Evolutionary conservation across 1,140 invertebrate genomes (phyloP).

Genomic region (Tribolium madens): DNA sequence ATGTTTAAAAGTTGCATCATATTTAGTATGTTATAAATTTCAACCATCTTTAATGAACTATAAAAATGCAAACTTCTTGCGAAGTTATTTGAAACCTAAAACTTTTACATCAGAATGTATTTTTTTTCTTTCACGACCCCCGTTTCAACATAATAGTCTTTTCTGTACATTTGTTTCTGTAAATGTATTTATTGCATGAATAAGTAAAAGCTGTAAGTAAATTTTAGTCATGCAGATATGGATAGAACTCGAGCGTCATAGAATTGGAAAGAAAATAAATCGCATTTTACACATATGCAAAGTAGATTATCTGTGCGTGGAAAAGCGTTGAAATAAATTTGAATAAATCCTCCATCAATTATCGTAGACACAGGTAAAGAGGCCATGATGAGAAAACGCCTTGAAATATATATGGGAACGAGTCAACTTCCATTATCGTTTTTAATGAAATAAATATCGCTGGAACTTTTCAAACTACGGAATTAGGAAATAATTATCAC

Average conservation of each 20-base stretch:
- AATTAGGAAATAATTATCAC: too few species aligned
- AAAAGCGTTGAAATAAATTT: slow-evolving; percentile 41
- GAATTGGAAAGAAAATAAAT: slow-evolving; percentile 39
- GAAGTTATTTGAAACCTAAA: slow-evolving; percentile 21
- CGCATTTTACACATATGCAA: slow-evolving; percentile 43
- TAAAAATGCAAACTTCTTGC: slow-evolving; percentile 4
- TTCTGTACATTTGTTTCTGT: slow-evolving; percentile 14
- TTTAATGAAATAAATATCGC: too few species aligned
- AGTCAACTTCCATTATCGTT: not conserved
- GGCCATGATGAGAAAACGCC: not conserved
- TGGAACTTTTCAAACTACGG: too few species aligned
- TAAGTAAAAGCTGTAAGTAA: slow-evolving; percentile 7
- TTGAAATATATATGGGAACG: slow-evolving; percentile 29
- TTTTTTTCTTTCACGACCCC: slow-evolving; percentile 5
- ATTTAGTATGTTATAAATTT: slow-evolving; percentile 6
- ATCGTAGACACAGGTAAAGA: slow-evolving; percentile 21
- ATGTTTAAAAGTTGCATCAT: not conserved
- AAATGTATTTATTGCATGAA: slow-evolving; percentile 18
- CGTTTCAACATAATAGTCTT: slow-evolving; percentile 14
- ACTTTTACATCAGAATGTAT: slow-evolving; percentile 15
- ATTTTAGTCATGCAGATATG: slow-evolving; percentile 9
- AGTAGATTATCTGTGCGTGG: slow-evolving; percentile 27
- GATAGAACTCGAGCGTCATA: slow-evolving; percentile 5
- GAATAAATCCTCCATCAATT: slow-evolving; percentile 44
- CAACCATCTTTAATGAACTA: slow-evolving; percentile 28